Evolutionary conservation across 2,888 invertebrate genomes (phyloP).

Genomic region (Drosophila robusta): DNA sequence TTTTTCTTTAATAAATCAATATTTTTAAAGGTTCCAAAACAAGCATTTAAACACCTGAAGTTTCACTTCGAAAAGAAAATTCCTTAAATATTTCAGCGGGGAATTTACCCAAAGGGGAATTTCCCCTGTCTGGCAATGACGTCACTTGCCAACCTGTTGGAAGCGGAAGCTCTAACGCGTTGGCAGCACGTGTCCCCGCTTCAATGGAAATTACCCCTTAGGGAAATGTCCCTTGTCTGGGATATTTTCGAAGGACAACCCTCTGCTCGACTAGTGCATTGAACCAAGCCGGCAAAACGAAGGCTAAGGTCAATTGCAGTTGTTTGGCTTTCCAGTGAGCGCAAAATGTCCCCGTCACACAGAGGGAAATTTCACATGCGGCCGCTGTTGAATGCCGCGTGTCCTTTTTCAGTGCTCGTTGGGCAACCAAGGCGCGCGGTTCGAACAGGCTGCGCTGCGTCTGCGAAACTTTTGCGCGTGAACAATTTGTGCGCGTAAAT

Average conservation of each 20-base stretch:
- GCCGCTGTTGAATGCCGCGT: slow-evolving; percentile 45
- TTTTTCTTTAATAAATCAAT: too few relatives aligned
- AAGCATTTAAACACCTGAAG: too few relatives aligned
- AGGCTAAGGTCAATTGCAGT: slow-evolving; percentile 81
- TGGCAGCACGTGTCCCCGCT: neutral
- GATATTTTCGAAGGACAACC: slow-evolving; percentile 35
- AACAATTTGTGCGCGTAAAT: slow-evolving; percentile 37
- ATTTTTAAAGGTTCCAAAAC: too few relatives aligned
- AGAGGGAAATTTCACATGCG: slow-evolving; percentile 47
- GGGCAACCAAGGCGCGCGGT: slow-evolving; percentile 64
- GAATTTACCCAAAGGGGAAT: neutral
- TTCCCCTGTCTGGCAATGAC: slow-evolving; percentile 52
- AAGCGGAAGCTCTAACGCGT: slow-evolving; percentile 14
- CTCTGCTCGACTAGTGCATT: slow-evolving; percentile 56
- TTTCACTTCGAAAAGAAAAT: neutral
- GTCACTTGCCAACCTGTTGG: slow-evolving; percentile 72
- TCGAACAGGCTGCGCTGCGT: slow-evolving; percentile 26
- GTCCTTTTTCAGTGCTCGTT: slow-evolving; percentile 55
- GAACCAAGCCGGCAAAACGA: slow-evolving; percentile 75
- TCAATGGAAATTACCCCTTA: slow-evolving; percentile 25
- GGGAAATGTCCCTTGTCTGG: slow-evolving; percentile 28
- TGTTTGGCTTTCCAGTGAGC: slow-evolving; percentile 64
- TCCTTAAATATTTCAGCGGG: neutral
- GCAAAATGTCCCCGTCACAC: slow-evolving; percentile 37
- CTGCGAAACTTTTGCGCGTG: neutral